Evolutionary conservation across 2,888 invertebrate species (phyloP), one percentile per base, ranked within the genome.

Genomic region (Zootermopsis nevadensis): DNA sequence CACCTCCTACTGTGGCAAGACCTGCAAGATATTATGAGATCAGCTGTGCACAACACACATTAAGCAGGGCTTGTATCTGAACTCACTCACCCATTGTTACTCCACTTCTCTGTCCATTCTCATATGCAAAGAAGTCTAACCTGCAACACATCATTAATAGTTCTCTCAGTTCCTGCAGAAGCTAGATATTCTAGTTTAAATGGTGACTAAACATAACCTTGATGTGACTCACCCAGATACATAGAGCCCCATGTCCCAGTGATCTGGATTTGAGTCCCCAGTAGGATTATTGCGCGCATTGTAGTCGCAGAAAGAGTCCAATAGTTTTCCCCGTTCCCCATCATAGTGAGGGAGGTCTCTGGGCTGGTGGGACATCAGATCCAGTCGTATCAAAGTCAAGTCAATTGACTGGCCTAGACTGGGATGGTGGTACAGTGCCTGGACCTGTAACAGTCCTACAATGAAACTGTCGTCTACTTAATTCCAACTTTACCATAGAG

Each of bases 211-310:
- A 60, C 60, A 60, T n/a, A 60, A 60, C 3, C 0, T 60, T 27
- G 0, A 60, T 60, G n/a, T 60, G 60, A 83, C 86, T 89, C 90
- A 94, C 92, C 95, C 95, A 31, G 96, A 95, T 67, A 96, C 90
- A 84, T 95, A 93, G 8, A 96, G 89, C 0, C 93, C 95, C 92
- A 96, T 94, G 87, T 96, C 96, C 95, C 95, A 96, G 88, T 96
- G 95, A 81, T 93, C 91, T 0, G 94, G 94, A 88, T 95, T 91
- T 0, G 91, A 90, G 86, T 95, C 95, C 30, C 91, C 91, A n/a
- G 90, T 89, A 0, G 94, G 92, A 89, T 96, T 95, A 24, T 93
- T 90, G 19, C 90, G 90, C 60, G 91, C 91, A 86, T 95, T 93
- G 88, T 94, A 96, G 1, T 91, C 91, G 88, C 95, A 96, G 89